Evolutionary conservation across 2,888 invertebrate species (phyloP).

Genomic region (Phortica okadai): DNA sequence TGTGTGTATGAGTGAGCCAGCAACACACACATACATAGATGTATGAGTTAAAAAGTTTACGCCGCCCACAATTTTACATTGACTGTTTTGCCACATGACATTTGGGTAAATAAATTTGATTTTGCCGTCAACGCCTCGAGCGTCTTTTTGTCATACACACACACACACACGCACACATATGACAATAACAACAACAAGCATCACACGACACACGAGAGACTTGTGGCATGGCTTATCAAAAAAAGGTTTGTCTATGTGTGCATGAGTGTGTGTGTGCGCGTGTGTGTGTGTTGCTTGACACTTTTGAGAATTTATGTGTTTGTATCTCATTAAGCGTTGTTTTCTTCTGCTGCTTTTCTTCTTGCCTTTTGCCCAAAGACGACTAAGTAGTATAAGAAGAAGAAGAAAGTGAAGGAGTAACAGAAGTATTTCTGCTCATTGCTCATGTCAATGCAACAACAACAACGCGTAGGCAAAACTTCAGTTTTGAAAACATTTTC

Average conservation of each 20-base stretch:
- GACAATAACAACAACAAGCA: background rate
- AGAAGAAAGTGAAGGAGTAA: background rate
- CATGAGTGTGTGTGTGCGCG: slow-evolving; percentile 38
- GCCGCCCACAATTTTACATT: slow-evolving; percentile 18
- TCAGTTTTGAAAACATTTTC: slow-evolving; percentile 59
- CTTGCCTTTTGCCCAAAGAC: slow-evolving; percentile 8
- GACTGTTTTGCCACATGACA: slow-evolving; percentile 46
- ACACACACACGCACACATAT: slow-evolving; percentile 26
- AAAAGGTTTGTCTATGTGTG: slow-evolving; percentile 41
- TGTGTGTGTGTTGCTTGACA: slow-evolving; percentile 72
- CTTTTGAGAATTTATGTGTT: slow-evolving; percentile 75
- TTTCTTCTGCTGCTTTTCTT: background rate
- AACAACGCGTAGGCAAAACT: background rate
- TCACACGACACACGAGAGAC: slow-evolving; percentile 50
- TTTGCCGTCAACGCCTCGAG: slow-evolving; percentile 68
- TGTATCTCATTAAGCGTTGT: slow-evolving; percentile 73
- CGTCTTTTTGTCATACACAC: slow-evolving; percentile 40
- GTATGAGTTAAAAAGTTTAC: slow-evolving; percentile 41
- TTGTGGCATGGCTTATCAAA: slow-evolving; percentile 68
- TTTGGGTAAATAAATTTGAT: slow-evolving; percentile 64
- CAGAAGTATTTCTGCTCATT: background rate
- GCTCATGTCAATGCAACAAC: slow-evolving; percentile 5
- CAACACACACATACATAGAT: slow-evolving; percentile 38
- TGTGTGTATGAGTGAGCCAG: slow-evolving; percentile 35
- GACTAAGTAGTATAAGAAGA: background rate